Base-by-base conservation (phyloP, 1,140 invertebrate genomes). In the Oryctes rhinoceros region DNA sequence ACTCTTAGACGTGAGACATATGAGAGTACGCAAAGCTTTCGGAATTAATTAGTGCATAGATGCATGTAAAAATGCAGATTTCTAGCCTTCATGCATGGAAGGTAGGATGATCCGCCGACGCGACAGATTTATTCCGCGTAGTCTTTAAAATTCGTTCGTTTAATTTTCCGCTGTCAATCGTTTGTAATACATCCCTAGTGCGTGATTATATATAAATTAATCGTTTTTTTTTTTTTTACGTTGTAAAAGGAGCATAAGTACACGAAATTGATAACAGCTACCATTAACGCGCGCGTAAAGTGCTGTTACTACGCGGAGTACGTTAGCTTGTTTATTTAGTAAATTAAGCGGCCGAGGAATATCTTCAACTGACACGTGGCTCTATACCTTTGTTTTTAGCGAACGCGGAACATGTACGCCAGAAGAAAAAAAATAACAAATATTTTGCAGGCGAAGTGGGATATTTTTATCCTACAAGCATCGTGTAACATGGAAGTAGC, bases 201-300 rank as follows among this genome's bases (percentile, higher is more conserved):
- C 53, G 53, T 7, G 53, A n/a, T 15, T 59, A 18, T 59, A 59
- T 18, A 59, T 59, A 59, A 59, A 59, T 59, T 59, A 59, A 59
- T 59, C 18, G 18, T 18, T 59, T 59, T 30, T 30, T n/a, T 59
- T 18, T 59, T 59, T 30, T 30, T n/a, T 59, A 59, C 53, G n/a
- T n/a, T 59, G 18, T 59, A 15, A 4, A 18, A 18, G n/a, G 13
- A 18, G 53, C 5, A 59, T 18, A 59, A 18, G 53, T 59, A 59
- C 53, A 59, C 7, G 15, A 7, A 0, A 18, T 59, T n/a, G 53
- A 59, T 59, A 59, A 15, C 53, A 59, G n/a, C 53, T 7, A n/a
- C 53, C 53, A 59, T 59, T 59, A 59, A 6, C 15, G 18, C 15
- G n/a, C 15, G 15, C 53, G n/a, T 59, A 18, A 59, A 59, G 53